Evolutionary conservation across 2,888 invertebrate genomes (phyloP), one percentile per base, ranked within the genome.

Genomic region (Rugalucina vietnamica): DNA sequence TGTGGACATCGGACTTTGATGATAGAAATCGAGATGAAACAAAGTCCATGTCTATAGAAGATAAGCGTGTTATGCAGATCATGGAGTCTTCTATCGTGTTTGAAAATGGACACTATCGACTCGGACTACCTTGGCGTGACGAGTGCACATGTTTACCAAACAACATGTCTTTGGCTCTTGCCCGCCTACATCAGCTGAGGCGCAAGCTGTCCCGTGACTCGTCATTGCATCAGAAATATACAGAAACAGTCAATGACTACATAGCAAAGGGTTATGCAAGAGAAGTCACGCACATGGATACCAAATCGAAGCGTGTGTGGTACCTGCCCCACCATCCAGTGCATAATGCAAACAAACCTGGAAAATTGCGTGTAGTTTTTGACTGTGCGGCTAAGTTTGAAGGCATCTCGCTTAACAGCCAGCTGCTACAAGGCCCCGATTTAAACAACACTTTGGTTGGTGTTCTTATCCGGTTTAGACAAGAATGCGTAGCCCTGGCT

Each of bases 241-340:
- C 70, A 27, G 37, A 34, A 18, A 74, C 76, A 18, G 43, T 82
- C 0, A 70, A 12, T n/a, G 80, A 80, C n/a, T 77, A 80, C 60
- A 84, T 86, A 24, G 43, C 69, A 12, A 82, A 82, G 72, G 82
- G 82, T 4, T 82, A 84, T 69, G 84, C 84, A n/a, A 69, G 72
- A 34, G 60, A 76, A 72, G 80, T 80, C 21, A 32, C 18, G 10
- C 37, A 70, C 24, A 36, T 29, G 18, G 37, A 29, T 18, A 71
- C 57, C 12, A 24, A 75, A 21, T 36, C 70, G 8, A 54, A 70
- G 8, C 60, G 50, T 4, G 36, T 74, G 18, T 87, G 85, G 87
- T 87, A 85, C 71, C 57, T 87, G 77, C 83, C 87, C 14, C 79
- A 88, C 43, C 85, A 87, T 74, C 81, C 82, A 1, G 87, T 87